phyloP scores from a whole-genome alignment of 2,113 vertebrate species.

The Crotalus helleri region DNA sequence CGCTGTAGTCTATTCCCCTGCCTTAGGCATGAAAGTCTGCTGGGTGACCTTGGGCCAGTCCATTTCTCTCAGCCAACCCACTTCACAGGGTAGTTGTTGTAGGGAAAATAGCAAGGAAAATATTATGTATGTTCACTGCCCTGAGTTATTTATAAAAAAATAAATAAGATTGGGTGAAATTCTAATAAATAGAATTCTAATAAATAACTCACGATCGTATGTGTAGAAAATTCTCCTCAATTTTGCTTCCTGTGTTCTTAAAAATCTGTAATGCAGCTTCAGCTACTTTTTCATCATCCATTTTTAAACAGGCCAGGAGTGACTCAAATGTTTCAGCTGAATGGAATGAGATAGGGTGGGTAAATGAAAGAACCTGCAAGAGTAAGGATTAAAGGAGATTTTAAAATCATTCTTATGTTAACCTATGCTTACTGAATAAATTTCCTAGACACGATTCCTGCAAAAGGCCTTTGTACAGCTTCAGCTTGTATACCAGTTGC shows the following conservation, averaged over 20 bases:
- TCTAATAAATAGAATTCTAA: not conserved
- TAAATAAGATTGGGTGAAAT: not conserved
- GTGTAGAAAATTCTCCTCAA: conserved; percentile 96
- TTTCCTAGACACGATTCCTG: not conserved
- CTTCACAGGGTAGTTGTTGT: not conserved
- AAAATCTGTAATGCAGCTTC: conserved; percentile 97
- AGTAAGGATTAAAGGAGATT: not conserved
- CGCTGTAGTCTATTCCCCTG: not conserved
- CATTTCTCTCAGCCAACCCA: not conserved
- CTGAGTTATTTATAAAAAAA: too few species aligned
- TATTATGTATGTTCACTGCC: not conserved
- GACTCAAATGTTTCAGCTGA: conserved; percentile 98
- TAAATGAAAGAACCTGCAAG: conserved; percentile 93
- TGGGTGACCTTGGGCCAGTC: not conserved
- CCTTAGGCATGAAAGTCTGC: not conserved
- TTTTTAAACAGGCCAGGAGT: conserved; percentile 93
- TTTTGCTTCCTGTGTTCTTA: conserved; percentile 92
- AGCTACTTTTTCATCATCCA: conserved; percentile 98
- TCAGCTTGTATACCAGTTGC: too few species aligned
- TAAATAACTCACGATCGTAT: conserved; percentile 88
- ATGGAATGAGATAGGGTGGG: conserved; percentile 96
- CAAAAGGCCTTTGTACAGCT: too few species aligned
- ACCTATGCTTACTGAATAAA: not conserved
- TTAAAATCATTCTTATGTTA: not conserved
- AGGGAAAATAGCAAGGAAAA: not conserved